Evolutionary conservation across 2,888 invertebrate species (phyloP).

Genomic region (Mythimna albipuncta): DNA sequence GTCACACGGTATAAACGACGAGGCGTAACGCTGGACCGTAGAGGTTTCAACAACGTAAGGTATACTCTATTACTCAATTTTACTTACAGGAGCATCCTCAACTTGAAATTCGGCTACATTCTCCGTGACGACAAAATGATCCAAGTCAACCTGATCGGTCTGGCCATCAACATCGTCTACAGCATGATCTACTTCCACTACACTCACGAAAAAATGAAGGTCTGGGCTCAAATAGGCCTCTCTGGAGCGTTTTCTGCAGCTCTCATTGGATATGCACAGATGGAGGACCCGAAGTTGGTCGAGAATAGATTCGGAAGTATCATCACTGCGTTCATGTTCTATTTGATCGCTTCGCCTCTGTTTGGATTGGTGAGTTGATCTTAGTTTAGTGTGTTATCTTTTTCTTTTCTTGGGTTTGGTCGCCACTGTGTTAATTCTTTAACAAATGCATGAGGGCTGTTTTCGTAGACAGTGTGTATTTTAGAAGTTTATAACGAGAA

Average conservation of each 20-base stretch:
- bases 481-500: not conserved
- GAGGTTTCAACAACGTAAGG: too few species aligned
- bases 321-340: conserved; percentile 92
- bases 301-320: conserved; percentile 94
- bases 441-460: not conserved
- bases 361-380: conserved; percentile 91
- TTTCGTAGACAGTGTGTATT: not conserved
- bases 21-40: too few species aligned
- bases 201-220: conserved; percentile 87
- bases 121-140: conserved; percentile 94
- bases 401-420: not conserved
- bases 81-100: conserved; percentile 92
- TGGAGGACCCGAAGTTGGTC: conserved; percentile 92
- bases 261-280: conserved; percentile 92
- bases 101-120: conserved; percentile 94
- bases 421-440: not conserved
- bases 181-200: conserved; percentile 92
- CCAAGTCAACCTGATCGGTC: conserved; percentile 94
- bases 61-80: not conserved
- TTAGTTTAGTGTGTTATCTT: not conserved
- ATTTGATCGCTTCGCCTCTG: conserved; percentile 93
- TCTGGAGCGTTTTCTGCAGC: conserved; percentile 90
- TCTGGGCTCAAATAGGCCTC: conserved; percentile 91
- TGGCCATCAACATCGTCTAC: conserved; percentile 93
- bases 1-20: too few species aligned